A percentile compares a stretch with the other conserved stretches of the same genome.
Conservation (phyloP, 2,797 vertebrate genomes). For the Intellagama lesueurii region DNA sequence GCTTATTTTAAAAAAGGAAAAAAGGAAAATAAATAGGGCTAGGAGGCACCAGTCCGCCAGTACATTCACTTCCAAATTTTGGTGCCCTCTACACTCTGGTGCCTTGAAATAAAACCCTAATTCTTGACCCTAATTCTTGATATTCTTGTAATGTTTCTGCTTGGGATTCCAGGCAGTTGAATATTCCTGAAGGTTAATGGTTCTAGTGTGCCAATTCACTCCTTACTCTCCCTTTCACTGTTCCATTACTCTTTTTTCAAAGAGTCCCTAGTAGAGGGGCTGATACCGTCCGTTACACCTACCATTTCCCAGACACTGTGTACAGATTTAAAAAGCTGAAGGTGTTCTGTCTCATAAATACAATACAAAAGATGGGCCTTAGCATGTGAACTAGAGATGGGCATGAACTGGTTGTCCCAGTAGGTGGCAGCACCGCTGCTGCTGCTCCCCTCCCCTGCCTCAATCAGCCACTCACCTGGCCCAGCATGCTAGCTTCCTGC, state of each 20-base stretch:
- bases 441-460: no score
- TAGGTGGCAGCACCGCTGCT: no score
- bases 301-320: neutral
- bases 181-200: neutral
- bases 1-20: no score
- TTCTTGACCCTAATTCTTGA: no score
- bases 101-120: no score
- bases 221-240: neutral
- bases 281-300: neutral
- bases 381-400: neutral
- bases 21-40: no score
- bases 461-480: no score
- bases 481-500: no score
- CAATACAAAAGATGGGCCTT: neutral
- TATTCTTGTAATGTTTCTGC: neutral
- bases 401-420: no score
- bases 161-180: neutral
- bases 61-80: no score
- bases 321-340: constrained; percentile 9
- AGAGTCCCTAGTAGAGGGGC: neutral
- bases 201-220: neutral
- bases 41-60: no score
- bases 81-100: no score
- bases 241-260: neutral
- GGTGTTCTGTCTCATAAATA: neutral